These are phyloP conservation scores for Catocala nupta DNA, from an alignment of 2,888 invertebrate species.

Conservation along the genomic window DNA sequence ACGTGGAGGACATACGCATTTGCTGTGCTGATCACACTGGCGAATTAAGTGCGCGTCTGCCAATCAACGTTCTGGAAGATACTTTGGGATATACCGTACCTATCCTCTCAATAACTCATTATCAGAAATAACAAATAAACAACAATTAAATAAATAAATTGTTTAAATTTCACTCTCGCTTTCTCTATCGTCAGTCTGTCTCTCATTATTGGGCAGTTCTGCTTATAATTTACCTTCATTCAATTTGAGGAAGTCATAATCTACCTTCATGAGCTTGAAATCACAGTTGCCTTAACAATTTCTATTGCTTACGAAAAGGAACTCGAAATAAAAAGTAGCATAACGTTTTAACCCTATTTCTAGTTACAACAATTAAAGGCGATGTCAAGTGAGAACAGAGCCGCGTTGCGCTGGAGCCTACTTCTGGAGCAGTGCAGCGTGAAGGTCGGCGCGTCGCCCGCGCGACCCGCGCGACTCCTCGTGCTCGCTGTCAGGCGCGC, in stretches of 20 bases:
- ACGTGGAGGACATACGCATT: conserved; percentile 86
- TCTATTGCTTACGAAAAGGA: too few species aligned
- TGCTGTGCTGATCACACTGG: conserved; percentile 91
- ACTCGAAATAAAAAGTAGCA: too few species aligned
- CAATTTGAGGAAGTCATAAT: too few species aligned
- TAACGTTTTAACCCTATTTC: conserved; percentile 13
- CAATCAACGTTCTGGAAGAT: conserved; percentile 87
- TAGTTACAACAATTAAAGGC: conserved; percentile 85
- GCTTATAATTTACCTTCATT: too few species aligned
- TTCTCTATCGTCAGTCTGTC: too few species aligned
- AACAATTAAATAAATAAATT: too few species aligned
- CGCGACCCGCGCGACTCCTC: conserved; percentile 71
- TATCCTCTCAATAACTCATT: neutral
- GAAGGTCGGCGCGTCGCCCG: conserved; percentile 78
- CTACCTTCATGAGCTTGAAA: too few species aligned
- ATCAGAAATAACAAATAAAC: too few species aligned
- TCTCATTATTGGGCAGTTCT: too few species aligned
- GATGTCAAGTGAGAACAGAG: conserved; percentile 83
- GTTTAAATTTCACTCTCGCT: too few species aligned
- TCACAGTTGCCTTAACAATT: too few species aligned
- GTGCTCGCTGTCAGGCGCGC: conserved; percentile 72
- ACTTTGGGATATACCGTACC: conserved; percentile 87
- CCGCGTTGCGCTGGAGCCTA: conserved; percentile 88
- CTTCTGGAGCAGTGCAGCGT: conserved; percentile 89
- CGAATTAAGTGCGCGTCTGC: conserved; percentile 87